Conservation (phyloP, 2,113 vertebrate genomes). For the Acrocephalus kingi region DNA sequence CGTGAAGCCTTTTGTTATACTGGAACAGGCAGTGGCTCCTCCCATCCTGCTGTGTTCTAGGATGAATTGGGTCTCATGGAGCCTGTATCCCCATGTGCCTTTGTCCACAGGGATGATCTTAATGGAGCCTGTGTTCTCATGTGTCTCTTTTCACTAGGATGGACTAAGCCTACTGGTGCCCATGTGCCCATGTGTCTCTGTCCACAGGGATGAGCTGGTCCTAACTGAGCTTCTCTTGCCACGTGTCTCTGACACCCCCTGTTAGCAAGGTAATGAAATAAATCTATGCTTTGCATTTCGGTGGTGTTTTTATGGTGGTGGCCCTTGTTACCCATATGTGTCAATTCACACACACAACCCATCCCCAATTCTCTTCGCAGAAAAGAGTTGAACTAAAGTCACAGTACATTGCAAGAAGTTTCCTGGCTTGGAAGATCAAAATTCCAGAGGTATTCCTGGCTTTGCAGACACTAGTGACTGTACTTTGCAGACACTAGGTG, state of each 20-base stretch:
- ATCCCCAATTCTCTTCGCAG: not conserved
- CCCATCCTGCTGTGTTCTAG: not conserved
- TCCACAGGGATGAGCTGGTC: not conserved
- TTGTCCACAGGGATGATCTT: no score
- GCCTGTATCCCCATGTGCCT: not conserved
- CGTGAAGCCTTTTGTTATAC: accelerated
- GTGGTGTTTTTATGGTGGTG: accelerated
- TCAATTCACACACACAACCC: not conserved
- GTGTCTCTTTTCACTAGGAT: not conserved
- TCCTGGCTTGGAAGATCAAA: not conserved
- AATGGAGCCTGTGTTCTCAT: not conserved
- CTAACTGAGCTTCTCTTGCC: accelerated
- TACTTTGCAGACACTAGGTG: not conserved
- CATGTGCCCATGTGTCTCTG: not conserved
- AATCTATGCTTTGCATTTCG: not conserved
- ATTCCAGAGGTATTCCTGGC: not conserved
- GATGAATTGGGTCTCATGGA: not conserved
- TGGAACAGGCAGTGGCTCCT: accelerated
- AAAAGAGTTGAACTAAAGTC: not conserved
- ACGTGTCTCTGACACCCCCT: accelerated
- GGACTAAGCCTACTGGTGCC: no score
- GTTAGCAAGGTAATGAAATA: not conserved
- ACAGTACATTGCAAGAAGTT: not conserved
- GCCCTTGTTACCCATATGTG: not conserved
- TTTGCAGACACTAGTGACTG: not conserved